phyloP scores from a whole-genome alignment of 2,888 invertebrate species.

The Rutpela maculata region DNA sequence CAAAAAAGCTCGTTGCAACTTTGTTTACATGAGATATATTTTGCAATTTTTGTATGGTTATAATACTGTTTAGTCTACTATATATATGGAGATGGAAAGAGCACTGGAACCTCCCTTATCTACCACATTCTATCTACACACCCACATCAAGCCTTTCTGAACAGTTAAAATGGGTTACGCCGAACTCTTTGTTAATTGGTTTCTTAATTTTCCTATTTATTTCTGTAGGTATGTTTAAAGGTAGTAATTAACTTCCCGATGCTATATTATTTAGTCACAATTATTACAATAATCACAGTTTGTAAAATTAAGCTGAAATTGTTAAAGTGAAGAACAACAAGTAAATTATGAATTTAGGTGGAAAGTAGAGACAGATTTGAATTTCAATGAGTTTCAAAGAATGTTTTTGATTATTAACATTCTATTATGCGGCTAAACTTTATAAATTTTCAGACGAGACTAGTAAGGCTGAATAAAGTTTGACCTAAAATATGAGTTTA shows the following conservation, averaged over 20 bases:
- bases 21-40: too few species aligned
- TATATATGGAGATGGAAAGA: too few species aligned
- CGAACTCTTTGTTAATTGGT: too few species aligned
- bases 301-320: background rate
- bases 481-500: conserved; percentile 22
- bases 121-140: too few species aligned
- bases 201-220: background rate
- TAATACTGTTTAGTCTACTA: too few species aligned
- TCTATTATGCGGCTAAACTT: conserved; percentile 27
- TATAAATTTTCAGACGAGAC: conserved; percentile 24
- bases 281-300: background rate
- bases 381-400: conserved; percentile 24
- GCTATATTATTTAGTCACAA: background rate
- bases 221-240: background rate
- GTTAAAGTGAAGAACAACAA: conserved; percentile 3
- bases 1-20: too few species aligned
- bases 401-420: conserved; percentile 31
- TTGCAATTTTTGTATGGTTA: too few species aligned
- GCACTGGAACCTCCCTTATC: too few species aligned
- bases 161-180: too few species aligned
- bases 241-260: background rate
- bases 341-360: conserved; percentile 20
- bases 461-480: conserved; percentile 22
- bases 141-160: too few species aligned
- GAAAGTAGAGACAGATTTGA: conserved; percentile 20